Evolutionary conservation across 2,113 vertebrate species (phyloP), one percentile per base, ranked within the genome.

Genomic region (Anser brachyrhynchus): DNA sequence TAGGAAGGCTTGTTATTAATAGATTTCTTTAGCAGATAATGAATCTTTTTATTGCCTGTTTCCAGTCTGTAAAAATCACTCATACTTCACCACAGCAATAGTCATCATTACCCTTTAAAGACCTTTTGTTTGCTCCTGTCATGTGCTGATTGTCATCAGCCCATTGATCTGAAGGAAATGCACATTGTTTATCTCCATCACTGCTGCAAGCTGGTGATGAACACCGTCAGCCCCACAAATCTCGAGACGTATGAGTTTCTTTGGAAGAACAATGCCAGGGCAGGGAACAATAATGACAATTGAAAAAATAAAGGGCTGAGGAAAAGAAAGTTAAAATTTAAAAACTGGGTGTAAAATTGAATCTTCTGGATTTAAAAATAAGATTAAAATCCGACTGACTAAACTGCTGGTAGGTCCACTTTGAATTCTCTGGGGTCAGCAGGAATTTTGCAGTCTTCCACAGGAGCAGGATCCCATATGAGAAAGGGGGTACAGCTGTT

Each of bases 91-190:
- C 51, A 77, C 7, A 66, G 35, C 46, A 92, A 62, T n/a, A 87
- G 72, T 82, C 80, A 82, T 95, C 67, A 81, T 74, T 86, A 61
- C 23, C 61, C 71, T 87, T 61, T 71, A 75, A 91, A 93, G 84
- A 75, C 69, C 58, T 90, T 91, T 80, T 91, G 37, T 72, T 93
- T 86, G 75, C 54, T 93, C 17, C 78, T 96, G 86, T 65, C 86
- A 65, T 41, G 37, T 92, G 85, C 87, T 91, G 33, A 20, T 85
- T 93, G 92, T 76, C 52, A 41, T 71, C 2, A 9, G 72, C 10
- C 25, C 73, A 95, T 96, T 96, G 77, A 91, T 96, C 87, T 91
- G 87, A 92, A 95, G 81, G 70, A 90, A 87, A 58, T 55, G 57
- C 69, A 23, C 72, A 28, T 61, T 93, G 58, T 95, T 96, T 87